Evolutionary conservation across 2,113 vertebrate species (phyloP).

Genomic region (Ptilonorhynchus violaceus): DNA sequence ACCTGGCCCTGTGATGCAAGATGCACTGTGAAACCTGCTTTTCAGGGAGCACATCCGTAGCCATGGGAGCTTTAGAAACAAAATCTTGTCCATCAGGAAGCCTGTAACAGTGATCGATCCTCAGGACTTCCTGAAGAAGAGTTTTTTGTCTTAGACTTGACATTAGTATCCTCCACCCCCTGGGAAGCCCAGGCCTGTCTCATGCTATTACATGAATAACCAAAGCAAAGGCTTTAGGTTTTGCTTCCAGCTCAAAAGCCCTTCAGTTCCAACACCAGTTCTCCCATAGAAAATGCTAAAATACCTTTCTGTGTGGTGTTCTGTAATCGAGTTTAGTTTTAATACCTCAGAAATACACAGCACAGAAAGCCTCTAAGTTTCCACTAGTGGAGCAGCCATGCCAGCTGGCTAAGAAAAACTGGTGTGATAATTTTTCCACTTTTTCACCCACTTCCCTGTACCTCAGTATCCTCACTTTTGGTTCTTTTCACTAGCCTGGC

Average conservation of each 20-base stretch:
- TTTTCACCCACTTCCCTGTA: not conserved
- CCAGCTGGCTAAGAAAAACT: not conserved
- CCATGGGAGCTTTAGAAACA: not conserved
- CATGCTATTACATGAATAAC: not conserved
- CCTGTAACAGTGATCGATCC: not conserved
- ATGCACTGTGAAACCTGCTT: slow-evolving; percentile 20
- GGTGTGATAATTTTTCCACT: not conserved
- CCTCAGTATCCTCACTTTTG: not conserved
- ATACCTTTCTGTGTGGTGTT: not conserved
- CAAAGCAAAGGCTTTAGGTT: not conserved
- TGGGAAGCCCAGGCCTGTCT: not conserved
- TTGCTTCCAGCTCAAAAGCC: not conserved
- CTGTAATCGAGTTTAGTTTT: not conserved
- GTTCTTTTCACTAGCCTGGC: not conserved
- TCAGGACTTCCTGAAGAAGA: not conserved
- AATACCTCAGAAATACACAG: not conserved
- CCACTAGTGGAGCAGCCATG: not conserved
- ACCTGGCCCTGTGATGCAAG: slow-evolving; percentile 4
- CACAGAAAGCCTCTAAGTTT: not conserved
- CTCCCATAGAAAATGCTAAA: not conserved
- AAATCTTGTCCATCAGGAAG: not conserved
- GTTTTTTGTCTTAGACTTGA: not conserved
- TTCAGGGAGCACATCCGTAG: not conserved
- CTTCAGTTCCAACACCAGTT: not conserved
- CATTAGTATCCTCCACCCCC: not conserved